Base-by-base conservation (phyloP, 2,113 vertebrate species). In the Rostratula benghalensis region DNA sequence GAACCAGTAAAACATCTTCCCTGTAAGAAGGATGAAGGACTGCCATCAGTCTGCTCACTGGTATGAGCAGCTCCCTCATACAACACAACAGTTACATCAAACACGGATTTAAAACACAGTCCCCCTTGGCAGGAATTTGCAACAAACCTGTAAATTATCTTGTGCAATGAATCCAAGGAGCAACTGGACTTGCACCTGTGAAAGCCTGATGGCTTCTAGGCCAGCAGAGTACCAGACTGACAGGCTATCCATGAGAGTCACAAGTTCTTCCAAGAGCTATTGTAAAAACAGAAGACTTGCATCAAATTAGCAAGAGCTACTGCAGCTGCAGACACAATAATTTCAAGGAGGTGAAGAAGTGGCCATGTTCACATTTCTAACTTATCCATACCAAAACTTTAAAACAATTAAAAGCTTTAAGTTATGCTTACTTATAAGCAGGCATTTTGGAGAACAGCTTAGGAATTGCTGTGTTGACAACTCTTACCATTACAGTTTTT, bases 91-190 rank as follows among this genome's bases (percentile, higher is more conserved):
- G 43, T 43, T 63, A 65, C 6, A 83, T 27, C 45, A 83, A 53
- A 61, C 5, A 6, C 4, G 7, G 27, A 46, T 19, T 57, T 63
- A 31, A 82, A 69, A 60, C 21, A 50, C n/a, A 61, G 64, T 11
- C 51, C 3, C 33, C 39, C 39, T 18, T 70, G 39, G 12, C 6
- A 83, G 33, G 48, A 91, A 84, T 91, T 43, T 57, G 35, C 12
- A 88, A 97, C 98, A 89, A 94, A 99, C 99, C 98, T 99, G 98
- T n/a, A 99, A 97, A 88, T 98, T 98, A 64, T 99, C 98, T 91
- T 98, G 99, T 33, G 98, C 99, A 98, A 99, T 99, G 98, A 99
- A 99, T 35, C 99, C 99, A 51, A 99, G 98, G 83, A 99, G 98
- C 89, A 99, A 95, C 54, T 99, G 98, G 50, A 99, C 98, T 78